These are phyloP conservation scores for Arctocebus calabarensis DNA, from an alignment of 2,797 vertebrate genomes.

Conservation along the genomic window DNA sequence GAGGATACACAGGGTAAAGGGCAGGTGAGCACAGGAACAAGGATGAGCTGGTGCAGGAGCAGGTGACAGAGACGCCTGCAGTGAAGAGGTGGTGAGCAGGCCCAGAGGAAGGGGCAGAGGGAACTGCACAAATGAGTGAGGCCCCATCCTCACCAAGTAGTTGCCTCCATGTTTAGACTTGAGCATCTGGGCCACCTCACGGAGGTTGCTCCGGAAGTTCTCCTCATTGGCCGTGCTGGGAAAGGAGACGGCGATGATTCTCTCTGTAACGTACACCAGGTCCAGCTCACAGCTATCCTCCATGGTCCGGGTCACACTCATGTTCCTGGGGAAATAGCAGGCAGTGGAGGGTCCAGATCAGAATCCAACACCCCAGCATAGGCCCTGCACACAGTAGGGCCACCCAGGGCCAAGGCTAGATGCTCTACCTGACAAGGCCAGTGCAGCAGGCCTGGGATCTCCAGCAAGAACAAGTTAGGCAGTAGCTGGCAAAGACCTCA, in stretches of 20 bases:
- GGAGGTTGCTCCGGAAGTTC: constrained; percentile 95
- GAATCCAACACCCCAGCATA: not conserved
- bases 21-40: not conserved
- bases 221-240: constrained; percentile 93
- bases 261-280: constrained; percentile 97
- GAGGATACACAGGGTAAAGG: not conserved
- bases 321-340: constrained; percentile 88
- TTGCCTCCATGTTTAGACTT: constrained; percentile 97
- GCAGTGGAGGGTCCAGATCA: not conserved
- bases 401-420: not conserved
- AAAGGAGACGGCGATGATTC: constrained; percentile 97
- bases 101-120: not conserved
- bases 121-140: not conserved
- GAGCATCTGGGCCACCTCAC: constrained; percentile 98
- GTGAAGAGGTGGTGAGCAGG: not conserved
- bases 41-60: accelerated
- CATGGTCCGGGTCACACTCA: constrained; percentile 91
- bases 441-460: accelerated
- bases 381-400: too few species aligned
- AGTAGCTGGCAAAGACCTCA: not conserved
- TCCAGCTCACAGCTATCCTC: constrained; percentile 98
- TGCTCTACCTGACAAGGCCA: not conserved
- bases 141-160: constrained; percentile 92
- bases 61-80: not conserved
- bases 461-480: accelerated